Base-by-base conservation (phyloP, 2,888 invertebrate species). In the Therioaphis trifolii region DNA sequence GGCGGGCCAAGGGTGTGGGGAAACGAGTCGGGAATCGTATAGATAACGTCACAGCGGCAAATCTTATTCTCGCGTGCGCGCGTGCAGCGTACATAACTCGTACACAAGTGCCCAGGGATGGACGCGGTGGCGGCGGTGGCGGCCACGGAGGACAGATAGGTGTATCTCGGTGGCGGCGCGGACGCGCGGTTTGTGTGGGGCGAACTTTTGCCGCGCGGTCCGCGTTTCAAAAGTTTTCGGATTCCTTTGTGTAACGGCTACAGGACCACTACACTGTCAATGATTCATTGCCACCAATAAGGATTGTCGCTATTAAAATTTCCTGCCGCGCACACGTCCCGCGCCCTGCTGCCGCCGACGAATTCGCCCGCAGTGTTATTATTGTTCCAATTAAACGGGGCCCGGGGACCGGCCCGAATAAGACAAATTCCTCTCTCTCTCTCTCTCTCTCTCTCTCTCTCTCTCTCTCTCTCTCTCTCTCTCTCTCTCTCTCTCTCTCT, bases 231-330 rank as follows among this genome's bases (percentile, higher is more conserved):
- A 82, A 82, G 49, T 61, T 82, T 82, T 72, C 72, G 72, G 61
- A 82, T 82, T 82, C 74, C 72, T 74, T 72, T 49, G 82, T 52
- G 80, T 18, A 15, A 35, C 29, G 14, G 5, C 63, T 14, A 9
- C 46, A 3, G 14, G 2, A 21, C 74, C 15, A 9, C 71, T n/a
- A 14, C 46, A 29, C 71, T 71, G 71, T 58, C 80, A 46, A 80
- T 74, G 72, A 82, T 74, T 74, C 82, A 74, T 74, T 52, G 82
- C 82, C 49, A 72, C 61, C 80, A 82, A 74, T 82, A 82, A 74
- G 82, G 82, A 74, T 52, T 74, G 72, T 74, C 63, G 82, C 82
- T 74, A 74, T 82, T 82, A 74, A 82, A 82, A 82, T 74, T 29
- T 61, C 52, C 46, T n/a, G 2, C 35, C 5, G 18, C 76, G 7